A percentile compares a stretch with the other conserved stretches of the same genome.
Evolutionary conservation across 1,140 invertebrate species (phyloP).

Genomic region (Nasonia giraulti): DNA sequence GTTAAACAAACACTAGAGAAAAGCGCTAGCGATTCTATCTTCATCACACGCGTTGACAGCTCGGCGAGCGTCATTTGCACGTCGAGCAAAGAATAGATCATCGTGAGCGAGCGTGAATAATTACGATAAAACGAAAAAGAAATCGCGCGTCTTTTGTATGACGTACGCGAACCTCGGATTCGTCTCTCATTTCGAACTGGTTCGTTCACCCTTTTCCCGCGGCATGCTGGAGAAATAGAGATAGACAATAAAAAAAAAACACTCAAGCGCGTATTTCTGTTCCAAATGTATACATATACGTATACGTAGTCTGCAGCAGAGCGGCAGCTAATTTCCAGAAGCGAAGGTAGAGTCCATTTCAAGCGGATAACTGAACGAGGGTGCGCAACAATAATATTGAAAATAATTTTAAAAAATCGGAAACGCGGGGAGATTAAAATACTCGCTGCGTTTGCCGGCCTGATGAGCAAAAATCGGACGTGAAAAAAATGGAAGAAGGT

Average conservation of each 20-base stretch:
- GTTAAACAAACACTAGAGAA: neutral
- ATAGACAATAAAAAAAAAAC: slow-evolving; percentile 40
- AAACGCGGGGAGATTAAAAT: slow-evolving; percentile 43
- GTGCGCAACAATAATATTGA: slow-evolving; percentile 44
- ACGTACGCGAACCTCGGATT: slow-evolving; percentile 16
- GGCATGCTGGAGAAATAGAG: slow-evolving; percentile 48
- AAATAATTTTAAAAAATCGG: slow-evolving; percentile 43
- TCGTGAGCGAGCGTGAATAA: neutral
- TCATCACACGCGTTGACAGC: neutral
- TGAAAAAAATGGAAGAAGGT: neutral
- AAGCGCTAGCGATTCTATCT: neutral
- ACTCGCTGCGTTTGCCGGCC: neutral
- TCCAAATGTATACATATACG: neutral
- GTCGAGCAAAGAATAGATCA: neutral
- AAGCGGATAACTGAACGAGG: slow-evolving; percentile 56
- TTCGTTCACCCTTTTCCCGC: slow-evolving; percentile 37
- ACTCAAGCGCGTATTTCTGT: slow-evolving; percentile 25
- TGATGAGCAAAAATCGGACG: slow-evolving; percentile 31
- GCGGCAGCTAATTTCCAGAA: slow-evolving; percentile 57
- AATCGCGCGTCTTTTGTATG: neutral
- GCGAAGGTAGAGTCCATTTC: slow-evolving; percentile 58
- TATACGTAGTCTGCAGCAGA: slow-evolving; percentile 51
- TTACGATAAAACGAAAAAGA: neutral
- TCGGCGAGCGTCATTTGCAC: neutral
- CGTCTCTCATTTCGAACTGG: neutral